Base-by-base conservation (phyloP, 2,797 vertebrate species). In the Catharus ustulatus region DNA sequence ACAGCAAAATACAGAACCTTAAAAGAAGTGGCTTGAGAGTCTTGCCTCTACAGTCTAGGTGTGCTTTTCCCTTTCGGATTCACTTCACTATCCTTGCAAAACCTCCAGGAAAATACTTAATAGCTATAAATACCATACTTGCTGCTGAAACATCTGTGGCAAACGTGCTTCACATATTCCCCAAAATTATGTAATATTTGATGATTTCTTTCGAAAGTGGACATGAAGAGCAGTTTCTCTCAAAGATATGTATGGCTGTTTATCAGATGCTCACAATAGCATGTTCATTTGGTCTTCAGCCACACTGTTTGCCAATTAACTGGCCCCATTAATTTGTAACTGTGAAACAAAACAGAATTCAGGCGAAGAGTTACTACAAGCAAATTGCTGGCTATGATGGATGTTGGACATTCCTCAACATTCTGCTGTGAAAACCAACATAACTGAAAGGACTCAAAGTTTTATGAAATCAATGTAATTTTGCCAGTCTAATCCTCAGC, bases 251-350 rank as follows among this genome's bases (percentile, higher is more conserved):
- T 88, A 69, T 48, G 76, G 63, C 68, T 86, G 61, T 93, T 85
- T 89, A 42, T 83, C 88, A 43, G 84, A 90, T 68, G 72, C 82
- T 62, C 90, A 75, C 73, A 95, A 43, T 61, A 61, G 71, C 36
- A 24, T 73, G 59, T 95, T 95, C 75, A 82, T 94, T 89, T 26
- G 0, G 21, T 77, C 87, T 96, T 88, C 78, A 67, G 82, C 80
- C 84, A 58, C n/a, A 15, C 59, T 79, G 20, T 69, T 96, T 96
- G 80, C 90, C 80, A 96, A 46, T 84, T 92, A 97, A 83, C 68
- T 72, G 88, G 63, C 51, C 93, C 96, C 91, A 75, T 94, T 97
- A 96, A 90, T 93, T 91, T 94, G 85, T 95, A 91, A 80, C 80
- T 89, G n/a, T 90, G 93, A 97, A 96, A 84, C 69, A 87, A 80